Percentiles rank a stretch among this genome's conserved stretches.
Evolutionary conservation across 2,888 invertebrate species (phyloP).

Genomic region (Ophraella communa): DNA sequence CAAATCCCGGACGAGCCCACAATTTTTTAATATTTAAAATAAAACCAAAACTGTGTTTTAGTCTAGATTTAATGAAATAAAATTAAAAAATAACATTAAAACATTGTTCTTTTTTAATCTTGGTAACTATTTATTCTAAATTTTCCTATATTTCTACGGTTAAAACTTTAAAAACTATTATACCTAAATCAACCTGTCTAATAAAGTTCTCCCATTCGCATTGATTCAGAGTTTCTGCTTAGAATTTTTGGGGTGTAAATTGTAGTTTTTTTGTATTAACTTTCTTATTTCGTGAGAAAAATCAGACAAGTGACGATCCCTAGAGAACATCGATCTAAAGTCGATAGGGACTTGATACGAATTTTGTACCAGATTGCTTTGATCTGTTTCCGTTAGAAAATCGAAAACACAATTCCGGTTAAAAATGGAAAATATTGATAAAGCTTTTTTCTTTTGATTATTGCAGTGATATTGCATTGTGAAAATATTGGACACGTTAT

Average conservation of each 20-base stretch:
- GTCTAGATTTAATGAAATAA: no score
- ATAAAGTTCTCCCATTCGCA: neutral
- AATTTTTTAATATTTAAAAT: conserved; percentile 35
- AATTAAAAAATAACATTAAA: no score
- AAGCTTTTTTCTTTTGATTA: neutral
- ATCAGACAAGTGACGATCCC: conserved; percentile 26
- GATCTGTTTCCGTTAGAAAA: conserved; percentile 32
- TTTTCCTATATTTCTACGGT: neutral
- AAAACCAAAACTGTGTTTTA: neutral
- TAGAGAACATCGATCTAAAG: conserved; percentile 22
- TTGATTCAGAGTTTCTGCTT: neutral
- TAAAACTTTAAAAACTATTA: neutral
- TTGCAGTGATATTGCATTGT: neutral
- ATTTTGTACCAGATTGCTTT: conserved; percentile 40
- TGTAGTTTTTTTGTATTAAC: neutral
- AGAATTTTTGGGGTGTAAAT: neutral
- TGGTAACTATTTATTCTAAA: no score
- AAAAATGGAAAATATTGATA: conserved; percentile 20
- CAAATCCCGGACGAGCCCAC: conserved; percentile 66
- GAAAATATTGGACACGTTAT: neutral
- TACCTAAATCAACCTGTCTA: neutral
- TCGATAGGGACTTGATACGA: conserved; percentile 24
- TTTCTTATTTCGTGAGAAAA: conserved; percentile 1
- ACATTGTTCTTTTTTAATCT: no score
- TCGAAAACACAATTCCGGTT: conserved; percentile 18